Conservation (phyloP, 2,797 vertebrate species). For the Limnodromus scolopaceus region DNA sequence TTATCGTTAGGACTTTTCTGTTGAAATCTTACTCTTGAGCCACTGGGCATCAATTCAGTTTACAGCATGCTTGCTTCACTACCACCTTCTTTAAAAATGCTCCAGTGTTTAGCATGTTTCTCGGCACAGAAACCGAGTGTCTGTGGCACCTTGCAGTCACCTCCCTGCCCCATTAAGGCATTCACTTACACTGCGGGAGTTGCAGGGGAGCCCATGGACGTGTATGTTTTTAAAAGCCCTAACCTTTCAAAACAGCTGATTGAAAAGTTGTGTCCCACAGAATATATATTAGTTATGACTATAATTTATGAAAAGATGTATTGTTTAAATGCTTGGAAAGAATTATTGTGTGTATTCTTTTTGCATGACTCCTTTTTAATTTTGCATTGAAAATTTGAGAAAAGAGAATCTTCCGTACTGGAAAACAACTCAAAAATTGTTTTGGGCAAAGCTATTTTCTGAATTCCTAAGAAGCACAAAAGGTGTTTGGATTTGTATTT, state of each 20-base stretch:
- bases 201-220: not conserved
- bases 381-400: not conserved
- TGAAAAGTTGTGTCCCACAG: not conserved
- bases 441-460: not conserved
- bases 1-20: not conserved
- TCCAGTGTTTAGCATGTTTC: not conserved
- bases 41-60: not conserved
- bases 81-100: not conserved
- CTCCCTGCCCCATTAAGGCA: not conserved
- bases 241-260: not conserved
- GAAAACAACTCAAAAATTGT: not conserved
- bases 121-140: not conserved
- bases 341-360: not conserved
- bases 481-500: not conserved
- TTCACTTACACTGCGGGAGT: rapidly evolving
- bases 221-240: not conserved
- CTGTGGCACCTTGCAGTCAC: not conserved
- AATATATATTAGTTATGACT: not conserved
- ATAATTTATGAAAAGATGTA: not conserved
- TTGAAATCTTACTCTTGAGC: not conserved
- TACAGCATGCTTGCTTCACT: not conserved
- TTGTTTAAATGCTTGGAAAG: not conserved
- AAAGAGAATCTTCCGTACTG: not conserved
- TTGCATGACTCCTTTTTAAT: not conserved
- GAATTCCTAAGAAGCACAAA: not conserved